phyloP scores from a whole-genome alignment of 2,113 vertebrate species.

The Bothrops jararaca region DNA sequence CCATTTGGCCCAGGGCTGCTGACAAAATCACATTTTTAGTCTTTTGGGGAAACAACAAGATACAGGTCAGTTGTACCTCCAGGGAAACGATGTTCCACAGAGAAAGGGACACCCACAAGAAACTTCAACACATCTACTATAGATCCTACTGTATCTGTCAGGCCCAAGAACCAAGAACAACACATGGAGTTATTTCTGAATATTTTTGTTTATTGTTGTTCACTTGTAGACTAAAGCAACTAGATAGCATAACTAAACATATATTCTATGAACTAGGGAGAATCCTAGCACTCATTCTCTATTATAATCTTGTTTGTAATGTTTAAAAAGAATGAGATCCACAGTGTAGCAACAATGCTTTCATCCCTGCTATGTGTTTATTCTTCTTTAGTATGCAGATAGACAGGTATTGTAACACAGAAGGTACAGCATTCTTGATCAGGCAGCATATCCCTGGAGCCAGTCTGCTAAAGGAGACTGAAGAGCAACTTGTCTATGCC shows the following conservation, averaged over 20 bases:
- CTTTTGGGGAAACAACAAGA: background rate
- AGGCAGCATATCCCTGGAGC: conserved; percentile 82
- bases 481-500: conserved; percentile 85
- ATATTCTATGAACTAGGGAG: background rate
- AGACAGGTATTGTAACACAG: conserved; percentile 72
- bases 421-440: conserved; percentile 77
- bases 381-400: conserved; percentile 80
- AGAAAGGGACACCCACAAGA: background rate
- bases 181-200: background rate
- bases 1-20: background rate
- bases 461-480: conserved; percentile 78
- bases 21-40: background rate
- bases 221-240: background rate
- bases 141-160: background rate
- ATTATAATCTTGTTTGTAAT: background rate
- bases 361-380: background rate
- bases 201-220: background rate
- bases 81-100: background rate
- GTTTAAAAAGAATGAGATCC: accelerated
- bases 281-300: background rate
- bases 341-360: accelerated
- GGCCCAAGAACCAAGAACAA: background rate
- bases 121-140: background rate
- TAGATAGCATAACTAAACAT: background rate
- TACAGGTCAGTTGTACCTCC: background rate